A percentile compares a stretch with the other conserved stretches of the same genome.
Conservation (phyloP, 2,113 vertebrate species). For the Elanus axillaris region DNA sequence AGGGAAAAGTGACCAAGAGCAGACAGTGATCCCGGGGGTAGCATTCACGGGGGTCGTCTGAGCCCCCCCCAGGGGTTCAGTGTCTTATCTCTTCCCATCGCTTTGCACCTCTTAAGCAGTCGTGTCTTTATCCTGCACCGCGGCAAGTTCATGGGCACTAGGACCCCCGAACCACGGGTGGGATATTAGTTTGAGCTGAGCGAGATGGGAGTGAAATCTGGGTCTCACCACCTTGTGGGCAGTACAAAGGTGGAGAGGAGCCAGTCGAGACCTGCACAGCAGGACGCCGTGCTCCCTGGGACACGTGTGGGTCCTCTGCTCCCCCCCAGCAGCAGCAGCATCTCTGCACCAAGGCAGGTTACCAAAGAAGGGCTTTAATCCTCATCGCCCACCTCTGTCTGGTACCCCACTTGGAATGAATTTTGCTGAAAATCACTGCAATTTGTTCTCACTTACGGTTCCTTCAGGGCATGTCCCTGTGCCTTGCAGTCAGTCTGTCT, state of each 20-base stretch:
- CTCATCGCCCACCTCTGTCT: rapidly evolving
- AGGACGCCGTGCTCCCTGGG: neutral
- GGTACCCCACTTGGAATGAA: neutral
- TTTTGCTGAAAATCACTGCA: neutral
- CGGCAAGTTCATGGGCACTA: neutral
- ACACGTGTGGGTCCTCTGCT: neutral
- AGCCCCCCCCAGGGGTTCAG: rapidly evolving
- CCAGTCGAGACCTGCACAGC: neutral
- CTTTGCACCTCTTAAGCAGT: neutral
- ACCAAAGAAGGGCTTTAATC: neutral
- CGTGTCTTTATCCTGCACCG: neutral
- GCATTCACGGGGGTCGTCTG: rapidly evolving
- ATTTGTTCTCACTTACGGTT: neutral
- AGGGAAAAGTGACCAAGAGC: neutral
- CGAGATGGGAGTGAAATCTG: neutral
- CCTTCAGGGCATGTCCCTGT: neutral
- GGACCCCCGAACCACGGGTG: rapidly evolving
- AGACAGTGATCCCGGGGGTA: rapidly evolving
- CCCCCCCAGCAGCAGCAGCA: neutral
- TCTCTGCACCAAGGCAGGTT: neutral
- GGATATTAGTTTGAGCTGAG: neutral
- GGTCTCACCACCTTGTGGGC: neutral
- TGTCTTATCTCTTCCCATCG: neutral
- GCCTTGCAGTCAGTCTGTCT: neutral
- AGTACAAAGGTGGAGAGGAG: neutral